Conservation (phyloP, 1,140 invertebrate species). For the Drosophila obscura region DNA sequence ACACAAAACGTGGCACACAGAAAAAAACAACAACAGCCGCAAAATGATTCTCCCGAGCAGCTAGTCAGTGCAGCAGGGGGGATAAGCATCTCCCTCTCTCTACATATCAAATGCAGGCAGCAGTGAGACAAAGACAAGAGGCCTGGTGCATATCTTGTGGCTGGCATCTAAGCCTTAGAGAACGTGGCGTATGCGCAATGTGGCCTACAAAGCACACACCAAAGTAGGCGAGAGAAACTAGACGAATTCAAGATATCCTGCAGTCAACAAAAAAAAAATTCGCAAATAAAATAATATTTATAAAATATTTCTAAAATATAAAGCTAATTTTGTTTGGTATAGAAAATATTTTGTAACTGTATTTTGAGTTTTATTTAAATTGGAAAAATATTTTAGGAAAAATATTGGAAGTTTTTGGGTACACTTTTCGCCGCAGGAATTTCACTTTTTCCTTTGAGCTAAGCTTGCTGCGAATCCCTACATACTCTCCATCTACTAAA, state of each 20-base stretch:
- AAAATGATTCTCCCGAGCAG: slow-evolving; percentile 62
- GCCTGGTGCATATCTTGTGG: slow-evolving; percentile 37
- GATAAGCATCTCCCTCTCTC: slow-evolving; percentile 62
- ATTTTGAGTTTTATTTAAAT: background rate
- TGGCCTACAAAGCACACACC: slow-evolving; percentile 40
- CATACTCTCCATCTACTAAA: too few relatives aligned
- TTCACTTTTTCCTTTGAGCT: too few relatives aligned
- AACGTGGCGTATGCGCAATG: slow-evolving; percentile 78
- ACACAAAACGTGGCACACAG: slow-evolving; percentile 51
- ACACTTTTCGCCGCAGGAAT: too few relatives aligned
- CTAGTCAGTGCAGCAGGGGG: slow-evolving; percentile 55
- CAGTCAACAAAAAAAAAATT: background rate
- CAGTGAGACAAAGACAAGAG: background rate
- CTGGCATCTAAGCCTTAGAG: slow-evolving; percentile 50
- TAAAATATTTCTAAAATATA: too few relatives aligned
- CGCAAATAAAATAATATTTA: background rate
- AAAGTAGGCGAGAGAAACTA: background rate
- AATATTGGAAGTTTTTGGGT: too few relatives aligned
- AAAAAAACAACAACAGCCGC: slow-evolving; percentile 45
- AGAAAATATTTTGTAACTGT: too few relatives aligned
- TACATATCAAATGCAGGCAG: slow-evolving; percentile 18
- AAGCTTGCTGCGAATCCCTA: background rate
- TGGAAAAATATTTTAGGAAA: too few relatives aligned
- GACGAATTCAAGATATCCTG: slow-evolving; percentile 18
- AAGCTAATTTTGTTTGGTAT: too few relatives aligned